A percentile compares a stretch with the other conserved stretches of the same genome.
phyloP scores from a whole-genome alignment of 1,140 invertebrate genomes.

The Galendromus occidentalis region DNA sequence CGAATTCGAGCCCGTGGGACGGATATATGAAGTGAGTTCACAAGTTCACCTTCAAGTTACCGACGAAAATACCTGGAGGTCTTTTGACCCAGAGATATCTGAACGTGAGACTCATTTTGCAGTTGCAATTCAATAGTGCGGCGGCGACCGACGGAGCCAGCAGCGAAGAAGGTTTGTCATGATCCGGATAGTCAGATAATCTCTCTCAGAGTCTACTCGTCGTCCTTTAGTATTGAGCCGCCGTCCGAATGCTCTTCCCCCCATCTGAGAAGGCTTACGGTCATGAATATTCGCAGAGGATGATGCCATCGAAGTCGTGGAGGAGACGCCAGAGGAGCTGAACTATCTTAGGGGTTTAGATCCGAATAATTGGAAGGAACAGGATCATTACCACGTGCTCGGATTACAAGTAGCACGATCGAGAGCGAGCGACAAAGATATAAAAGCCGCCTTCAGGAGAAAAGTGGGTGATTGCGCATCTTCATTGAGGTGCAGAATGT shows the following conservation, averaged over 20 bases:
- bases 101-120: too few relatives aligned
- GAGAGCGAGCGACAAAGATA: slow-evolving; percentile 68
- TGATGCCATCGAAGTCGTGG: neutral
- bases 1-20: neutral
- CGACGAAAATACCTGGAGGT: neutral
- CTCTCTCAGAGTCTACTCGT: too few relatives aligned
- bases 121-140: neutral
- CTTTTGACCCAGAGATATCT: too few relatives aligned
- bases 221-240: too few relatives aligned
- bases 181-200: too few relatives aligned
- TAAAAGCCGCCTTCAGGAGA: slow-evolving; percentile 71
- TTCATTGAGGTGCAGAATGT: neutral
- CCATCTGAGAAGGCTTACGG: too few relatives aligned
- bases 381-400: slow-evolving; percentile 87
- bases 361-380: slow-evolving; percentile 90
- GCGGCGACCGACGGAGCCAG: neutral
- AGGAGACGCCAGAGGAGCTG: neutral
- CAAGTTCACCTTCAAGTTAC: too few relatives aligned
- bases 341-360: slow-evolving; percentile 66
- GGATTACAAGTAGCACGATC: slow-evolving; percentile 58
- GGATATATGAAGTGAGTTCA: neutral
- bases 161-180: neutral
- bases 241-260: too few relatives aligned
- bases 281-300: neutral
- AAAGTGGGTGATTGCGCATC: neutral